Evolutionary conservation across 35 echinoderm and acorn worm species (phyloP).

Genomic region (Apostichopus californicus): DNA sequence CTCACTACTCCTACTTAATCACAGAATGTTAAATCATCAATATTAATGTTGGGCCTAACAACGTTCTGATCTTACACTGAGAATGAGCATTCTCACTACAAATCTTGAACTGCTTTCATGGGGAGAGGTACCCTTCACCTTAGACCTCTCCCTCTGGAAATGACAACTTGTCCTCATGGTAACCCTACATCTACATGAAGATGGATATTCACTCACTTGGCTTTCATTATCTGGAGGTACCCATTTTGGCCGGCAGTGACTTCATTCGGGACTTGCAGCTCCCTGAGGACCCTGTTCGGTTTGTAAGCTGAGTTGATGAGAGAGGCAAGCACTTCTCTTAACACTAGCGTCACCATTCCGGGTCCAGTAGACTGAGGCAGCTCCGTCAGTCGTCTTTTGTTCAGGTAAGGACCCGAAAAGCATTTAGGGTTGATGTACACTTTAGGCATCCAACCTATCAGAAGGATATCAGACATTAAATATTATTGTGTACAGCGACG

Average conservation of each 20-base stretch:
- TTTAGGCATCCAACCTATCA: slow-evolving; percentile 73
- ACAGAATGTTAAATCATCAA: background rate
- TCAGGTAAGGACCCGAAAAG: slow-evolving; percentile 91
- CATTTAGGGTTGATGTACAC: slow-evolving; percentile 97
- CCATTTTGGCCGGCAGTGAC: slow-evolving; percentile 95
- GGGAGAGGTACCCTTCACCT: too few species aligned
- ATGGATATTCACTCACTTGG: slow-evolving; percentile 73
- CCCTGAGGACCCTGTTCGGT: slow-evolving; percentile 83
- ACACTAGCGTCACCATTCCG: slow-evolving; percentile 89
- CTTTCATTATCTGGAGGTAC: slow-evolving; percentile 96
- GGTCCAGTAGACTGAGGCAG: slow-evolving; percentile 87
- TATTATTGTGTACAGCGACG: too few species aligned
- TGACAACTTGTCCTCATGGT: background rate
- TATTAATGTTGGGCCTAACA: background rate
- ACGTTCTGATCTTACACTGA: too few species aligned
- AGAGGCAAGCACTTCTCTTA: slow-evolving; percentile 80
- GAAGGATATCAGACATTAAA: too few species aligned
- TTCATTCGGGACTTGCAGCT: slow-evolving; percentile 89
- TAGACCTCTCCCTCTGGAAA: background rate
- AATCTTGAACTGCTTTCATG: too few species aligned
- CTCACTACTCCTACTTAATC: background rate
- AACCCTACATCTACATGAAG: background rate
- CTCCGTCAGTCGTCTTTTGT: slow-evolving; percentile 91
- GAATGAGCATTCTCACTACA: too few species aligned
- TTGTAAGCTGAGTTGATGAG: slow-evolving; percentile 97